Evolutionary conservation across 2,888 invertebrate species (phyloP).

Genomic region (Agrotis exclamationis): DNA sequence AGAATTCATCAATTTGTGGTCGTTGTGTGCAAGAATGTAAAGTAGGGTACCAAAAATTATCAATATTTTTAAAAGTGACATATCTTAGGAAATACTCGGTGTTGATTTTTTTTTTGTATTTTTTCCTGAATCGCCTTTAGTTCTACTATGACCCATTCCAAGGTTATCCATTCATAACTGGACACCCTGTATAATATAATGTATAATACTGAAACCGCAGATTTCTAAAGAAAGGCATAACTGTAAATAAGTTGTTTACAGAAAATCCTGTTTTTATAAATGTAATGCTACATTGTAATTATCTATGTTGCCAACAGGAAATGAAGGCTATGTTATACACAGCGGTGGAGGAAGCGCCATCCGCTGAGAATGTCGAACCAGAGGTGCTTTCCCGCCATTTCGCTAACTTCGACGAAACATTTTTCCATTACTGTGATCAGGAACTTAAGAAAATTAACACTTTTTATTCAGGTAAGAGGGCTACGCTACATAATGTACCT

Average conservation of each 20-base stretch:
- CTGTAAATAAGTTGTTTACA: background rate
- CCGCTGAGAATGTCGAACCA: constrained; percentile 97
- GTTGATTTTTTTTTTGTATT: no score
- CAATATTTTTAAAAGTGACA: no score
- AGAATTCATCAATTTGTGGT: no score
- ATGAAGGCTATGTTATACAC: constrained; percentile 99
- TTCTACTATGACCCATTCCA: no score
- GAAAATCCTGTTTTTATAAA: background rate
- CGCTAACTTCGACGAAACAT: constrained; percentile 98
- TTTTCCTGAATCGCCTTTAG: no score
- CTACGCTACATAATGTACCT: no score
- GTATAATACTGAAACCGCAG: background rate
- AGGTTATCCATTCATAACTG: no score
- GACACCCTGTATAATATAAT: background rate
- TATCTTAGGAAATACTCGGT: no score
- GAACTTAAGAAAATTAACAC: constrained; percentile 99
- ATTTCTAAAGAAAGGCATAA: background rate
- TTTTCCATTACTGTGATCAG: constrained; percentile 98
- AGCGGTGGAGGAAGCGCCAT: constrained; percentile 97
- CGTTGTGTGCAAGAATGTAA: no score
- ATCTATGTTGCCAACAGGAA: constrained; percentile 91
- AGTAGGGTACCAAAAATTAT: no score
- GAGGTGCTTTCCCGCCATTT: constrained; percentile 96
- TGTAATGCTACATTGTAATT: background rate
- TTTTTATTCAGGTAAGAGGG: constrained; percentile 95